Conservation (phyloP, 2,797 vertebrate genomes). For the Pelodytes ibericus region DNA sequence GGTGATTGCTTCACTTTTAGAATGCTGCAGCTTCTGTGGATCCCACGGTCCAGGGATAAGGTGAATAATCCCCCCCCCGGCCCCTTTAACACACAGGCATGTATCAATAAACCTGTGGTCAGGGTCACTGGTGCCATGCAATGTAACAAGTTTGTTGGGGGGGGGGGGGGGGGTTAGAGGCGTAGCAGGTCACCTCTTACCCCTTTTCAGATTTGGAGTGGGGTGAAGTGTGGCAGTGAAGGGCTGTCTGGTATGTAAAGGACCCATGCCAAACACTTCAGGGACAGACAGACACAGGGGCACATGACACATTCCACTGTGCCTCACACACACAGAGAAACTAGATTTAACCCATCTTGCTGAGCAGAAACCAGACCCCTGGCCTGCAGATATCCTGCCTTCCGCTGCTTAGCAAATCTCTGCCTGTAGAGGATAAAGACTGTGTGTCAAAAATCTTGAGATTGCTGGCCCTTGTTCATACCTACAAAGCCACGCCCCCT, state of each 20-base stretch:
- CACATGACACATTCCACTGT: not conserved
- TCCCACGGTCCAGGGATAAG: no score
- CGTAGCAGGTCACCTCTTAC: not conserved
- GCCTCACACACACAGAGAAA: no score
- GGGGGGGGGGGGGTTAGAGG: not conserved
- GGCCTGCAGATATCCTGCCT: no score
- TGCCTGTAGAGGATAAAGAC: no score
- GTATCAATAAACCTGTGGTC: slow-evolving; percentile 2
- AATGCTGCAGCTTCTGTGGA: no score
- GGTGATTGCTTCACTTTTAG: no score
- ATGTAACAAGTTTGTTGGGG: not conserved
- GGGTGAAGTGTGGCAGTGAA: slow-evolving; percentile 12
- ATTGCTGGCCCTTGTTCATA: no score
- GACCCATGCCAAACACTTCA: not conserved
- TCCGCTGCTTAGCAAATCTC: no score
- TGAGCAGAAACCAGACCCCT: no score
- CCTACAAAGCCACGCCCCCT: no score
- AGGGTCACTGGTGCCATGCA: not conserved
- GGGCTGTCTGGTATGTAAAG: slow-evolving; percentile 35
- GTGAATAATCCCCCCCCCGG: not conserved
- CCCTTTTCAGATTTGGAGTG: not conserved
- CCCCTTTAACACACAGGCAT: not conserved
- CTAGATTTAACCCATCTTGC: no score
- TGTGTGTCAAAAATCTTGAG: no score
- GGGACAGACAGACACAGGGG: slow-evolving; percentile 9